A percentile compares a stretch with the other conserved stretches of the same genome.
Evolutionary conservation across 2,888 invertebrate species (phyloP).

Genomic region (Sisyra nigra): DNA sequence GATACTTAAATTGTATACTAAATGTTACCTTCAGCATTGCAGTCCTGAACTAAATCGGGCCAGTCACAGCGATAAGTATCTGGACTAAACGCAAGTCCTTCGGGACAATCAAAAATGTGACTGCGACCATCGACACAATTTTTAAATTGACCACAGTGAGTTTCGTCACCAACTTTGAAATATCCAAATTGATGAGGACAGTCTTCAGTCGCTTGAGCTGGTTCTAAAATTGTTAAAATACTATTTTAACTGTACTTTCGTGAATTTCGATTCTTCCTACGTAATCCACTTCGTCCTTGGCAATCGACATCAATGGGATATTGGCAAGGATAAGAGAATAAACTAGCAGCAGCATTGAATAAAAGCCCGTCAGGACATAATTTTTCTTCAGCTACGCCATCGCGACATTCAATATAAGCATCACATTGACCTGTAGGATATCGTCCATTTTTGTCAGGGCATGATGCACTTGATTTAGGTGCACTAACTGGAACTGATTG

Average conservation of each 20-base stretch:
- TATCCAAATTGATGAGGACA: constrained; percentile 77
- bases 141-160: constrained; percentile 62
- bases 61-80: constrained; percentile 67
- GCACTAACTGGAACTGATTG: too few species aligned
- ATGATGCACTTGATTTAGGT: constrained; percentile 18
- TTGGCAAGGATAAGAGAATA: constrained; percentile 59
- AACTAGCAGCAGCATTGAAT: constrained; percentile 53
- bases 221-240: constrained; percentile 31
- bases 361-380: constrained; percentile 68
- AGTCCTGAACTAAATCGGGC: constrained; percentile 69
- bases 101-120: constrained; percentile 58
- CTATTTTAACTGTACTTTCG: too few species aligned
- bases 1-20: constrained; percentile 2
- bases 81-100: constrained; percentile 63
- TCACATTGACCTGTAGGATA: constrained; percentile 57
- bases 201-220: constrained; percentile 53
- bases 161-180: constrained; percentile 48
- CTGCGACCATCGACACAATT: constrained; percentile 70
- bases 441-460: constrained; percentile 52
- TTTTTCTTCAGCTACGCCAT: constrained; percentile 60
- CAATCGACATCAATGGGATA: constrained; percentile 75
- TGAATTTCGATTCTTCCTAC: constrained; percentile 29
- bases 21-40: constrained; percentile 57
- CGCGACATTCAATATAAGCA: constrained; percentile 37
- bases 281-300: constrained; percentile 46